Percentiles rank a stretch among this genome's conserved stretches.
Evolutionary conservation across 2,797 vertebrate species (phyloP).

Genomic region (Hemibagrus guttatus): DNA sequence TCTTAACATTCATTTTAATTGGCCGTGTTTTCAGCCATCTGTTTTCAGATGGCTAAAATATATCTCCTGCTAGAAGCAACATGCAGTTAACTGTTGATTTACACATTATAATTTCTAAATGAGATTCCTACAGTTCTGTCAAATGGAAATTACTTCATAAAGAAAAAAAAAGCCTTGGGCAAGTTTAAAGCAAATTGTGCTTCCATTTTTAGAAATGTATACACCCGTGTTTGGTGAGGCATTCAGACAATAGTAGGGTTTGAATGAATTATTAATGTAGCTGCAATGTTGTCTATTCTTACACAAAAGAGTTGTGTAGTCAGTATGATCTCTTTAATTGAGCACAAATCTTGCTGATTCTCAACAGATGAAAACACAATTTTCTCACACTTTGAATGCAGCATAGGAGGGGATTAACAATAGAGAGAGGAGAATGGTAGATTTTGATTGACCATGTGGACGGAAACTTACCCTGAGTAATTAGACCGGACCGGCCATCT

Average conservation of each 20-base stretch:
- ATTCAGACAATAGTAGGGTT: conserved; percentile 4
- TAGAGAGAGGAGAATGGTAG: conserved; percentile 40
- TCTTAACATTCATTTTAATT: not conserved
- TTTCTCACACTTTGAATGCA: conserved; percentile 20
- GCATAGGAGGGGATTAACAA: not conserved
- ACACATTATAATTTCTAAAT: not conserved
- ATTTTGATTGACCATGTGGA: conserved; percentile 48
- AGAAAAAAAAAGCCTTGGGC: not conserved
- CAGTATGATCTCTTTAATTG: not conserved
- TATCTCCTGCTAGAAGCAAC: conserved; percentile 16
- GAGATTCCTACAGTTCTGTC: not conserved
- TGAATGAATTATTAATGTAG: conserved; percentile 5
- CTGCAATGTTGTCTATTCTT: conserved; percentile 1
- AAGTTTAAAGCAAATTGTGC: not conserved
- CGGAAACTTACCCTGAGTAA: conserved; percentile 44
- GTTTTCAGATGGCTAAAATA: not conserved
- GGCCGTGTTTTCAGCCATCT: not conserved
- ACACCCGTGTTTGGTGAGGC: not conserved
- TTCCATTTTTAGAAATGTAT: not conserved
- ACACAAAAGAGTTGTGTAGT: not conserved
- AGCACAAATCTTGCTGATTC: conserved; percentile 12
- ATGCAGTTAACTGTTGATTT: conserved; percentile 9
- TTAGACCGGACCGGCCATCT: conserved; percentile 26
- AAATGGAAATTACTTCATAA: not conserved
- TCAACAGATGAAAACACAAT: not conserved